phyloP scores from a whole-genome alignment of 2,113 vertebrate species.

The Microcebus lehilahytsara region DNA sequence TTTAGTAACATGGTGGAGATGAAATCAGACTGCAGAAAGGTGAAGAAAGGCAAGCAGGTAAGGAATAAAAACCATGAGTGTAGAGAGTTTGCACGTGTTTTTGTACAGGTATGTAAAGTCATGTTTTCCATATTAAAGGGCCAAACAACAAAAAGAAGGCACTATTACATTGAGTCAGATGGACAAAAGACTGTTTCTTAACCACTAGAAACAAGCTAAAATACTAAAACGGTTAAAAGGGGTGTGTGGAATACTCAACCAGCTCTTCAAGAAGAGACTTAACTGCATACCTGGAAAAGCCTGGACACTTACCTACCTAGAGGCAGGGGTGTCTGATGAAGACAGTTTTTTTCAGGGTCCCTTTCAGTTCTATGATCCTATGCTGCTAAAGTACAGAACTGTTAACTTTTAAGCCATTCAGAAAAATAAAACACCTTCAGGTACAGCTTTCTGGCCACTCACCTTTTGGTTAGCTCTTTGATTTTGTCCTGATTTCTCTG shows the following conservation, averaged over 20 bases:
- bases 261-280: neutral
- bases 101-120: neutral
- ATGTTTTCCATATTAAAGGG: neutral
- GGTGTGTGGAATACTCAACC: neutral
- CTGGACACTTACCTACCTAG: neutral
- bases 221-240: neutral
- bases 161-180: neutral
- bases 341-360: neutral
- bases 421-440: neutral
- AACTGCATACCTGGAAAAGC: neutral
- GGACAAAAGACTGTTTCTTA: neutral
- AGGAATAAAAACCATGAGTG: neutral
- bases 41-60: neutral
- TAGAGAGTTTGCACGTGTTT: neutral
- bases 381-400: neutral
- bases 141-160: neutral
- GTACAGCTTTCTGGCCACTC: slow-evolving; percentile 42
- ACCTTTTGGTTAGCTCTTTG: slow-evolving; percentile 90
- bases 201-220: neutral
- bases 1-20: neutral
- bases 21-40: neutral
- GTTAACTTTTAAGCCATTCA: neutral
- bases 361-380: neutral
- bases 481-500: slow-evolving; percentile 90
- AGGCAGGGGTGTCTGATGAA: neutral